Evolutionary conservation across 2,113 vertebrate species (phyloP).

Genomic region (Hippocampus abdominalis): DNA sequence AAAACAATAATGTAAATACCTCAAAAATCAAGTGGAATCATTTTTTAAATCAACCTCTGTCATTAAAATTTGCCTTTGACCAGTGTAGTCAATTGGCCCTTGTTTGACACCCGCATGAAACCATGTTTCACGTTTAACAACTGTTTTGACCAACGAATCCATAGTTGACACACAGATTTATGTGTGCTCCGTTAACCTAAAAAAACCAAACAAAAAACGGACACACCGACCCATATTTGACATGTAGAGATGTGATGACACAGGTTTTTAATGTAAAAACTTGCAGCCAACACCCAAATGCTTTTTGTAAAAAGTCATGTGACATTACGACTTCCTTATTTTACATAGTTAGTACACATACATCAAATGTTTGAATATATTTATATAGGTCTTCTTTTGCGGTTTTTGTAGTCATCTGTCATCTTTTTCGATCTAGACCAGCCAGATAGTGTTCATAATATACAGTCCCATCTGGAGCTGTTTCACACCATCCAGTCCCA

Average conservation of each 20-base stretch:
- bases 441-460: slow-evolving; percentile 88
- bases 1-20: no score
- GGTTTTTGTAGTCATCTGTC: slow-evolving; percentile 33
- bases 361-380: slow-evolving; percentile 81
- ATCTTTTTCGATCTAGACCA: slow-evolving; percentile 86
- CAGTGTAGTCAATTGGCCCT: no score
- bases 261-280: slow-evolving; percentile 89
- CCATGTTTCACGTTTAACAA: slow-evolving; percentile 37
- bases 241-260: slow-evolving; percentile 63
- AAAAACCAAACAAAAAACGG: slow-evolving; percentile 74
- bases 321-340: slow-evolving; percentile 78
- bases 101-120: background rate
- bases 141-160: slow-evolving; percentile 19
- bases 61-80: no score
- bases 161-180: background rate
- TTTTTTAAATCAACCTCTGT: no score
- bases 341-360: slow-evolving; percentile 84
- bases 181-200: background rate
- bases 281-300: slow-evolving; percentile 77
- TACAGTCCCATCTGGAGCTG: slow-evolving; percentile 69
- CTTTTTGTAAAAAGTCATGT: slow-evolving; percentile 78
- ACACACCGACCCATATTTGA: slow-evolving; percentile 45
- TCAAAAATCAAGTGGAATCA: no score
- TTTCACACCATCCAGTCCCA: slow-evolving; percentile 64
- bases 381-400: slow-evolving; percentile 75